Evolutionary conservation across 2,797 vertebrate species (phyloP), one percentile per base, ranked within the genome.

Genomic region (Oreochromis grahami): DNA sequence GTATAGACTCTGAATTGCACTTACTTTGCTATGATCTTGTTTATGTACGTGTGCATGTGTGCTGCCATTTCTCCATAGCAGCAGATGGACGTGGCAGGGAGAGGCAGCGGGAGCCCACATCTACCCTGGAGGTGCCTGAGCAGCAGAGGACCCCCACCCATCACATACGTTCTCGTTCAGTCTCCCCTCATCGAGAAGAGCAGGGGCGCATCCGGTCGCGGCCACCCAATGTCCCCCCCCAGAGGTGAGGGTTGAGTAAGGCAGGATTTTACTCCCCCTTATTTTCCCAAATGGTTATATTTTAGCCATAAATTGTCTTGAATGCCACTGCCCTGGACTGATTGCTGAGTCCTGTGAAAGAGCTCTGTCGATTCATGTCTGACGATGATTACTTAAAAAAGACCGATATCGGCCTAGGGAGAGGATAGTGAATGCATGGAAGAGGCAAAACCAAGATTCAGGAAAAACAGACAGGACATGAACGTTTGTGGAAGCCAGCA

Each of bases 151-250:
- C 96, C 26, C 94, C 97, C 6, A 13, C 81, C 65, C 94, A 93
- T 84, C 98, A 98, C 93, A 97, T 99, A 90, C 98, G 98, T 82
- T 99, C 98, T 13, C 98, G 98, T 84, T 99, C 98, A 0, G 98
- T 98, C 58, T 99, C 98, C 88, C 98, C 98, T 85, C 98, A 98
- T 92, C 98, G 98, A 76, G 98, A 99, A 81, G 98, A 99, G 87
- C 97, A 98, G 96, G 98, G 97, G 78, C 97, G 97, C 93, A 96
- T 96, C 84, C 97, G 98, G 78, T 99, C 98, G 77, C 97, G 98
- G 80, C 98, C 98, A 84, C 96, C 98, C 95, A 97, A 98, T 94
- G 96, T 99, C 90, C 98, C 98, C 86, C 95, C 98, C 93, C 99
- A 99, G 97, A 99, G 98, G 99, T 99, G 95, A 94, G 89, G 93